A percentile compares a stretch with the other conserved stretches of the same genome.
phyloP scores from a whole-genome alignment of 2,113 vertebrate genomes.

The Peromyscus polionotus region DNA sequence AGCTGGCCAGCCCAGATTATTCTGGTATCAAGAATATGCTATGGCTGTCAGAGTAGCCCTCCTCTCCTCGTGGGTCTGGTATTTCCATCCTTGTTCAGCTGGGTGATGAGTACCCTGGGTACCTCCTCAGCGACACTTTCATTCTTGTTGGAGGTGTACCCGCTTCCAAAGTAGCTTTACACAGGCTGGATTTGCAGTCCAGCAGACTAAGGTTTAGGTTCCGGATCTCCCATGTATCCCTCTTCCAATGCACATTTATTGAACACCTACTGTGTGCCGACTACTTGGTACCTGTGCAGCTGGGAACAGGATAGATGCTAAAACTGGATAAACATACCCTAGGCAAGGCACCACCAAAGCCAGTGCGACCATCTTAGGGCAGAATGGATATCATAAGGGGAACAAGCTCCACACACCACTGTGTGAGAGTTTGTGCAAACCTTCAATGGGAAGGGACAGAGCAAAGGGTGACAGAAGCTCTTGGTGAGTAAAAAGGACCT shows the following conservation, averaged over 20 bases:
- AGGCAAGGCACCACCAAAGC: neutral
- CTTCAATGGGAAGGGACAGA: neutral
- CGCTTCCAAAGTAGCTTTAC: neutral
- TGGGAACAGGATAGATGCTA: neutral
- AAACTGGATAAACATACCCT: neutral
- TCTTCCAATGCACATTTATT: neutral
- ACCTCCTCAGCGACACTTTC: neutral
- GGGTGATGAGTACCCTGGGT: neutral
- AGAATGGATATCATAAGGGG: neutral
- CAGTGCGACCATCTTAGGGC: neutral
- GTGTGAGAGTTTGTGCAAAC: too few species aligned
- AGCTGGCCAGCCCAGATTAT: neutral
- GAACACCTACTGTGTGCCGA: neutral
- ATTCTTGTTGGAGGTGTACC: too few species aligned
- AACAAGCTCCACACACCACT: accelerated
- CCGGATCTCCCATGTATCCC: neutral
- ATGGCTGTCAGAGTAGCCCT: neutral
- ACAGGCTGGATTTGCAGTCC: neutral
- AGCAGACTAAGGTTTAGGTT: neutral
- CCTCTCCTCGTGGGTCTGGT: neutral
- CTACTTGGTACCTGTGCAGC: neutral
- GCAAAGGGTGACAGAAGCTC: neutral
- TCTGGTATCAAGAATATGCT: neutral
- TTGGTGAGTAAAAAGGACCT: neutral
- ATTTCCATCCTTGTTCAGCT: neutral